Evolutionary conservation across 2,113 vertebrate species (phyloP), one percentile per base, ranked within the genome.

Genomic region (Paedocypris sp.): DNA sequence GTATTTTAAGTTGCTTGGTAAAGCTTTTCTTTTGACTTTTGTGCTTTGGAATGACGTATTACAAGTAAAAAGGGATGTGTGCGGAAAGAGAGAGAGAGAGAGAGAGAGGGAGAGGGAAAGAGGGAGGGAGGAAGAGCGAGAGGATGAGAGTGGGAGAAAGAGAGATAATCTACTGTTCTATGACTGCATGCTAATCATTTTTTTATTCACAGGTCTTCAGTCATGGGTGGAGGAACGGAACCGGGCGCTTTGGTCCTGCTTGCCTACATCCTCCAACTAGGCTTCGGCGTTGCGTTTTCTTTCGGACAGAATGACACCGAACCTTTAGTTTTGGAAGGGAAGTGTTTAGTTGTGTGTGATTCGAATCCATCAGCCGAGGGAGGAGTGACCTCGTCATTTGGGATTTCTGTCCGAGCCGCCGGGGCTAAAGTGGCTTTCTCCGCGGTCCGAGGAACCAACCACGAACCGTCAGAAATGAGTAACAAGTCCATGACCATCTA

Each of bases 401-500:
- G 89, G 47, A 90, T 91, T 73, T 90, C 88, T 2, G 90, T 90
- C 65, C 85, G 89, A 48, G 88, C 89, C 1, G 88, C 86, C 38
- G 89, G 87, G 64, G 87, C 90, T 72, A 91, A 91, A 70, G 87
- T 90, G 76, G 90, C 89, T 18, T 91, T 91, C 78, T 91, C 90
- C 3, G 90, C 88, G 18, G 86, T 86, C 2, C 82, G 89, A 45
- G 87, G 85, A 75, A 89, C 87, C 57, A 88, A 89, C 77, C 87
- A 89, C 19, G 87, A 89, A 39, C 86, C 87, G 0, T 88, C 87
- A 3, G 87, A 89, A 71, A 88, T 89, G 87, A 89, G 87, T 77
- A 89, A 88, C 74, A 86, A 88, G 70, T 90, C 90, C 75, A 90
- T 90, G 88, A 91, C 88, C 73, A 91, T 91, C 82, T 91, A 91